Base-by-base conservation (phyloP, 2,888 invertebrate genomes). In the Calephelis perditalis region DNA sequence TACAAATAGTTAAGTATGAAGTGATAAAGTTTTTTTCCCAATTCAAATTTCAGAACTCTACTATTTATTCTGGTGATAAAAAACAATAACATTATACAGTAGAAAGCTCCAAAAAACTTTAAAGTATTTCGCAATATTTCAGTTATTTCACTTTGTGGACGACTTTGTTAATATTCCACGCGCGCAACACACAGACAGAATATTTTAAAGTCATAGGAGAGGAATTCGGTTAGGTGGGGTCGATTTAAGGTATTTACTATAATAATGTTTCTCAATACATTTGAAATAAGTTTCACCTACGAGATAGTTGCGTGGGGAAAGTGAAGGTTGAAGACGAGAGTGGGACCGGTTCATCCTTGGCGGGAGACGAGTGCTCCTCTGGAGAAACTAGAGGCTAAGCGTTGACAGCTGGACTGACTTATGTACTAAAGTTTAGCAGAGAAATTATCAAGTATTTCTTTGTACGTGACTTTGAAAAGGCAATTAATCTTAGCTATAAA, bases 241-340 rank as follows among this genome's bases (percentile, higher is more conserved):
- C 10, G 49, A 49, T 49, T 49, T 7, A 15, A 12, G 49, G 9
- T 49, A 49, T 49, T 47, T 49, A 49, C 49, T 15, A 49, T 26
- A 49, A 49, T 49, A 49, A 49, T 49, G 49, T 49, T 49, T 26
- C 8, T 49, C 49, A 49, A 12, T 46, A 49, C 26, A 49, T 49
- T 49, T 49, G 49, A 49, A 49, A 49, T 49, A 26, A 49, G 49
- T 49, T 49, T 49, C 47, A 47, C 47, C 47, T 8, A 15, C 45
- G 59, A 62, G 57, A 62, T 63, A 64, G 58, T 64, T 66, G 66
- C 66, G 65, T 74, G 75, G 75, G 74, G 76, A 77, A 77, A 77
- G 77, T 74, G 75, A 77, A 77, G 77, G 76, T 56, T 63, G 72
- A 70, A 73, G 73, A 72, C 67, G 71, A 68, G 65, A 68, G 65